Conservation (phyloP, 1,140 invertebrate species). For the Danaus plexippus region DNA sequence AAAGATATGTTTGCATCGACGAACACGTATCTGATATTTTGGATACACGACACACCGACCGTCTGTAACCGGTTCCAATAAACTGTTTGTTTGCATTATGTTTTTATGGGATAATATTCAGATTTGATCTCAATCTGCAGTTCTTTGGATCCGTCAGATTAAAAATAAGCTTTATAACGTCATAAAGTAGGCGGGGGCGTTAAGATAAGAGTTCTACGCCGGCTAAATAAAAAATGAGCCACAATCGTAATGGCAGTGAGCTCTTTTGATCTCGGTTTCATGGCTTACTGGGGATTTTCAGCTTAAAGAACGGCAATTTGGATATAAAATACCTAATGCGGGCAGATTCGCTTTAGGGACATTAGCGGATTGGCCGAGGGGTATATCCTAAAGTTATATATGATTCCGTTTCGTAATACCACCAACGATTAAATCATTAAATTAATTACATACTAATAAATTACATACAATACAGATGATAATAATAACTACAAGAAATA, state of each 20-base stretch:
- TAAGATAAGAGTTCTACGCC: slow-evolving; percentile 62
- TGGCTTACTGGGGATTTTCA: slow-evolving; percentile 60
- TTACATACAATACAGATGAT: too few species aligned
- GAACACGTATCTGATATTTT: slow-evolving; percentile 31
- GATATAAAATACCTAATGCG: slow-evolving; percentile 65
- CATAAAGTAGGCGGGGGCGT: slow-evolving; percentile 63
- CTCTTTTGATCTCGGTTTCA: slow-evolving; percentile 69
- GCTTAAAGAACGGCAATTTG: slow-evolving; percentile 58
- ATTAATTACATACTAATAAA: too few species aligned
- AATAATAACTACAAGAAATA: too few species aligned
- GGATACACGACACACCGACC: too few species aligned
- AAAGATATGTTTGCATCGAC: slow-evolving; percentile 48
- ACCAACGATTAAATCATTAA: too few species aligned
- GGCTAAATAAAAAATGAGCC: slow-evolving; percentile 71
- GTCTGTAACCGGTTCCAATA: too few species aligned
- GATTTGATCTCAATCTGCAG: slow-evolving; percentile 23
- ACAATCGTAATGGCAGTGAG: slow-evolving; percentile 62
- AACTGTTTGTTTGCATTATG: too few species aligned
- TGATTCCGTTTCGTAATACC: too few species aligned
- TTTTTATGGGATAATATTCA: neutral
- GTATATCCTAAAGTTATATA: too few species aligned
- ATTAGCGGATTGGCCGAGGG: slow-evolving; percentile 55
- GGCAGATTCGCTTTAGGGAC: slow-evolving; percentile 57
- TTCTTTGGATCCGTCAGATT: slow-evolving; percentile 56
- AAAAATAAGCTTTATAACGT: slow-evolving; percentile 71